Conservation (phyloP, 2,797 vertebrate genomes). For the Syndactyla subalaris region DNA sequence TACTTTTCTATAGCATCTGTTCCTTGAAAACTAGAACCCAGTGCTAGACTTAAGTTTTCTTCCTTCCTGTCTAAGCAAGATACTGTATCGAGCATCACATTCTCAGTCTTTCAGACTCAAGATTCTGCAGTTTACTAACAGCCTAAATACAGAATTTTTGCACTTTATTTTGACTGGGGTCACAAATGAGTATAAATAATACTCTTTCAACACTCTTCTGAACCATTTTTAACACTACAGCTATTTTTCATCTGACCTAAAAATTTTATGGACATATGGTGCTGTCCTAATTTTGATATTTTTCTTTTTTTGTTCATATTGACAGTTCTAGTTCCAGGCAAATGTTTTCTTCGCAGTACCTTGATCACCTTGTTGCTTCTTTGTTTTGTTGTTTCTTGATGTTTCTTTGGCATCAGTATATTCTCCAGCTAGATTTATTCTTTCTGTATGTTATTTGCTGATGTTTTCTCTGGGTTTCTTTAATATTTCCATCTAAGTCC, state of each 20-base stretch:
- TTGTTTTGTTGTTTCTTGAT: fast-evolving
- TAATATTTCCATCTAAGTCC: not conserved
- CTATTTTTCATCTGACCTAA: not conserved
- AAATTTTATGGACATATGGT: not conserved
- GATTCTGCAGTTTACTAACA: not conserved
- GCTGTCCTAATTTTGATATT: not conserved
- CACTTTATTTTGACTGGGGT: not conserved
- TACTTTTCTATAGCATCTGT: not conserved
- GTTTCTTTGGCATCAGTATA: not conserved
- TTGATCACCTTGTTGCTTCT: not conserved
- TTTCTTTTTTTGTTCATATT: not conserved
- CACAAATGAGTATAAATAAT: not conserved
- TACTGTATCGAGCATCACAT: not conserved
- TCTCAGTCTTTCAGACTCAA: not conserved
- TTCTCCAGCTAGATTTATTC: not conserved
- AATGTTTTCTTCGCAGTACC: not conserved
- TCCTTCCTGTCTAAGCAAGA: not conserved
- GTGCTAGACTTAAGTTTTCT: not conserved
- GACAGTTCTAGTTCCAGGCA: not conserved
- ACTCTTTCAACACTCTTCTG: not conserved
- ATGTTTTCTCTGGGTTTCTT: not conserved
- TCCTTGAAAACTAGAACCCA: not conserved
- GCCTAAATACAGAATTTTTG: not conserved
- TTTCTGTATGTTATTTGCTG: not conserved
- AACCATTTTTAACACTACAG: not conserved